Conservation (phyloP, 2,888 invertebrate species). For the Apamea anceps region DNA sequence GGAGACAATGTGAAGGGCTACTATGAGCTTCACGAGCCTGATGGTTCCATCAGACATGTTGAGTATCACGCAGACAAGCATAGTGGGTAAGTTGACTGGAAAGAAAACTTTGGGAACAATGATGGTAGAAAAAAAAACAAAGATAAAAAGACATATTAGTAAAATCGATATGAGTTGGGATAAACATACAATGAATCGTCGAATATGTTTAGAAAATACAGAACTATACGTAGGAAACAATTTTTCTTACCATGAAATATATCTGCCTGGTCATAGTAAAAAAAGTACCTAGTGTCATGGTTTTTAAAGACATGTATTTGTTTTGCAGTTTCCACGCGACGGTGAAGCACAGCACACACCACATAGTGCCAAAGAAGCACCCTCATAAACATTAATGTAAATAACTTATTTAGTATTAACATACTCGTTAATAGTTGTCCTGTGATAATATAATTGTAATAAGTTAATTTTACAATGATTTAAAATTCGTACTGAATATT, state of each 20-base stretch:
- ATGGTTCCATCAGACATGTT: conserved; percentile 86
- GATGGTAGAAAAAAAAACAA: no score
- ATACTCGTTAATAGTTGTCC: conserved; percentile 23
- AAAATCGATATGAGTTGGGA: no score
- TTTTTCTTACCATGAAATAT: not conserved
- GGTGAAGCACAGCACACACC: conserved; percentile 78
- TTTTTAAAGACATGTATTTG: not conserved
- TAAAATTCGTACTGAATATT: conserved; percentile 43
- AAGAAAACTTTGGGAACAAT: not conserved
- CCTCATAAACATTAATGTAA: conserved; percentile 54
- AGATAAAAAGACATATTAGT: not conserved
- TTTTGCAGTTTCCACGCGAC: conserved; percentile 79
- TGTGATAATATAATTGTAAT: conserved; percentile 52
- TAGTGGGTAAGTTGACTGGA: conserved; percentile 75
- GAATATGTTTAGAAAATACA: not conserved
- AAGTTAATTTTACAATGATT: conserved; percentile 29
- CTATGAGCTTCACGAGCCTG: conserved; percentile 85
- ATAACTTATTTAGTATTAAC: conserved; percentile 24
- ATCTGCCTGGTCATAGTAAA: not conserved
- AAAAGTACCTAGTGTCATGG: not conserved
- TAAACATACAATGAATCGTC: no score
- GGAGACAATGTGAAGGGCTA: conserved; percentile 83
- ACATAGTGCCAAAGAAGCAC: conserved; percentile 70
- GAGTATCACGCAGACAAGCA: conserved; percentile 87
- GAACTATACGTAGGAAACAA: not conserved